These are phyloP conservation scores for Gadus macrocephalus DNA, from an alignment of 2,113 vertebrate species.

Conservation along the genomic window DNA sequence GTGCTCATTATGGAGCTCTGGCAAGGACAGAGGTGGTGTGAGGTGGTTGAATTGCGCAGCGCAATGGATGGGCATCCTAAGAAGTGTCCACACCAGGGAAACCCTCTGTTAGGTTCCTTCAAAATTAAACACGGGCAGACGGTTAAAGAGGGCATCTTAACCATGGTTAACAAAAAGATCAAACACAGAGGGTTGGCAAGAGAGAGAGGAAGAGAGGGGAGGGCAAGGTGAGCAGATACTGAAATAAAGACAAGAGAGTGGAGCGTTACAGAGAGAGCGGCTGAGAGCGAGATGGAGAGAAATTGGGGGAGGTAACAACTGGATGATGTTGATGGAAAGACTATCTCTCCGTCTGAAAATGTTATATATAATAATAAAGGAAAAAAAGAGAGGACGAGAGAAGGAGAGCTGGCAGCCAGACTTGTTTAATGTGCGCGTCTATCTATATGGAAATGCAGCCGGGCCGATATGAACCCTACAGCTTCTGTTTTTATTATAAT, in stretches of 20 bases:
- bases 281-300: constrained; percentile 8
- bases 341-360: no score
- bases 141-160: no score
- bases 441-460: constrained; percentile 78
- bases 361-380: no score
- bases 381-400: constrained; percentile 46
- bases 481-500: constrained; percentile 45
- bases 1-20: no score
- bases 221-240: constrained; percentile 41
- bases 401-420: constrained; percentile 57
- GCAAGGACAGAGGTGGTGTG: no score
- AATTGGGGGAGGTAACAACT: background rate
- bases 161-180: background rate
- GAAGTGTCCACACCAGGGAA: background rate
- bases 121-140: background rate
- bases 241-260: no score
- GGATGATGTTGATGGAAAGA: no score
- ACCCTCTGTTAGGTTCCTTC: background rate
- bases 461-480: constrained; percentile 30
- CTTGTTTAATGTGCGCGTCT: constrained; percentile 68
- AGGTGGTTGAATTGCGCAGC: no score
- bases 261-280: background rate
- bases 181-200: background rate
- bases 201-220: background rate
- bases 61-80: background rate